Evolutionary conservation across 2,888 invertebrate species (phyloP), one percentile per base, ranked within the genome.

Genomic region (Augiades crinisus): DNA sequence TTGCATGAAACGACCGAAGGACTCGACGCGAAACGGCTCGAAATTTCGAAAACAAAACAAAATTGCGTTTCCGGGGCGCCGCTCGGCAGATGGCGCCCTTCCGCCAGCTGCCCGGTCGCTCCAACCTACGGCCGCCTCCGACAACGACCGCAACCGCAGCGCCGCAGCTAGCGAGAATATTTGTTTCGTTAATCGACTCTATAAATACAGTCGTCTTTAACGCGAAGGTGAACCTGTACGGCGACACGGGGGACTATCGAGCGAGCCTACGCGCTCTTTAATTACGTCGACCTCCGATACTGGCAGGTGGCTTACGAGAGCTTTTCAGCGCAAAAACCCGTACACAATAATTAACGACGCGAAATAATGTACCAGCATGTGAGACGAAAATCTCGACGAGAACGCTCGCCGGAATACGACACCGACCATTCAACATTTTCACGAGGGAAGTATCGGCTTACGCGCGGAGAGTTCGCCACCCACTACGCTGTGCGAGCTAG

Each of bases 361-460:
- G 86, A 81, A 83, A 88, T 87, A 89, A 89, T 88, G 87, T 73
- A 78, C 89, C 85, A 77, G 85, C 85, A 87, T 85, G 72, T 78
- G 75, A 81, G 77, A 75, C 87, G 84, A 88, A 90, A 87, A 87
- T 86, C 84, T 81, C 59, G 63, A 75, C 80, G 78, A 78, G 80
- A 78, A 80, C 73, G 69, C 67, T 65, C 61, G 84, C 76, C 65
- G 84, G 76, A 85, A 89, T 72, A 66, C 78, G 87, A 89, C 78
- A 86, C 85, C 85, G 69, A 63, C 78, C 76, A 83, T 86, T 85
- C 80, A 86, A 81, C 78, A 81, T 86, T 86, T 88, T 74, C 86
- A 82, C 79, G 80, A 76, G 80, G 83, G 82, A 82, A 85, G 86
- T 86, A 88, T 89, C 88, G 76, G 75, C 72, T 89, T 87, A 86